A percentile compares a stretch with the other conserved stretches of the same genome.
phyloP scores from a whole-genome alignment of 2,888 invertebrate species.

The Polyploca ridens region DNA sequence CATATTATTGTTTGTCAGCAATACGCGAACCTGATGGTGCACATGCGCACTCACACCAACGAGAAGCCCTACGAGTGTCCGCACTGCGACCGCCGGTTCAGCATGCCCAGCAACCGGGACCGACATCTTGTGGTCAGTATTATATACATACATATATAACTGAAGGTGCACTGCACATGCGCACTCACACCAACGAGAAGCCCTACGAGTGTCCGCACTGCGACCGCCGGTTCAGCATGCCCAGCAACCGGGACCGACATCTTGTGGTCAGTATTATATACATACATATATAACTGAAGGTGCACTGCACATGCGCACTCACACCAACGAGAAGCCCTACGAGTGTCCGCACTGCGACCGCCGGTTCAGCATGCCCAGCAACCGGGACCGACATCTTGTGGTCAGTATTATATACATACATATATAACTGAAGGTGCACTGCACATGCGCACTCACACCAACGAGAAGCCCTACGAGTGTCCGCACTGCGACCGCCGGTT shows the following conservation, averaged over 20 bases:
- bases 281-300: too few relatives aligned
- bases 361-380: constrained; percentile 77
- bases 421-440: too few relatives aligned
- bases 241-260: constrained; percentile 76
- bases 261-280: constrained; percentile 61
- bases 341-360: constrained; percentile 76
- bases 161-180: constrained; percentile 70
- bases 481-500: constrained; percentile 76
- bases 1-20: constrained; percentile 52
- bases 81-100: constrained; percentile 75
- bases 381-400: constrained; percentile 74
- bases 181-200: constrained; percentile 77
- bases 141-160: too few relatives aligned
- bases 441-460: constrained; percentile 78
- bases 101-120: constrained; percentile 78
- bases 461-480: constrained; percentile 77
- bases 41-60: constrained; percentile 77
- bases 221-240: constrained; percentile 76
- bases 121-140: constrained; percentile 72
- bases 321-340: constrained; percentile 78
- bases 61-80: constrained; percentile 79
- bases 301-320: constrained; percentile 73
- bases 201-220: constrained; percentile 78
- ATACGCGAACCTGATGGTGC: constrained; percentile 78
- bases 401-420: constrained; percentile 51